phyloP scores from a whole-genome alignment of 1,140 invertebrate genomes.

The Tribolium madens region DNA sequence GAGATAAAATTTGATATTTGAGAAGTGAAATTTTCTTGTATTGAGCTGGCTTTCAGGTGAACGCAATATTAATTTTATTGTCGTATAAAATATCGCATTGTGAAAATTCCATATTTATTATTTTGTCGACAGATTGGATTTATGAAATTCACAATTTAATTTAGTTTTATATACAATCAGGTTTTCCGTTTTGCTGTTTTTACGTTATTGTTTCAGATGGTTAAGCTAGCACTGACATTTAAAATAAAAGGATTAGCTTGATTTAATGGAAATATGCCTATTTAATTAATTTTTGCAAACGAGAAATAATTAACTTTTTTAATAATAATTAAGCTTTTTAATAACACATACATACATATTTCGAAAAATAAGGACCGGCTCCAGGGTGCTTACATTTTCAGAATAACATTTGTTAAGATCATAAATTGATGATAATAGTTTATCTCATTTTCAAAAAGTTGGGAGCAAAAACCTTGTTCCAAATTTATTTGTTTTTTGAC shows the following conservation, averaged over 20 bases:
- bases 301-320: no score
- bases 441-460: neutral
- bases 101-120: slow-evolving; percentile 6
- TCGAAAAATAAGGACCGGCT: no score
- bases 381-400: no score
- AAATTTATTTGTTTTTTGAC: slow-evolving; percentile 12
- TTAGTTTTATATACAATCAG: neutral
- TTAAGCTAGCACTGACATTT: neutral
- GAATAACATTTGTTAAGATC: no score
- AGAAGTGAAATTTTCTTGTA: neutral
- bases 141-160: slow-evolving; percentile 7
- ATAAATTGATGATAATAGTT: no score
- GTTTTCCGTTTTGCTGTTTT: neutral
- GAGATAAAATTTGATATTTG: neutral
- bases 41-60: neutral
- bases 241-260: neutral
- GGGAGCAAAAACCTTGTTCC: neutral
- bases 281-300: neutral
- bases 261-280: neutral
- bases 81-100: neutral
- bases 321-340: no score
- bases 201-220: neutral
- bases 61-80: neutral
- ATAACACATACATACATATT: no score
- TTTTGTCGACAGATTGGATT: neutral